These are phyloP conservation scores for Clupea harengus DNA, from an alignment of 2,113 vertebrate species.

Conservation along the genomic window DNA sequence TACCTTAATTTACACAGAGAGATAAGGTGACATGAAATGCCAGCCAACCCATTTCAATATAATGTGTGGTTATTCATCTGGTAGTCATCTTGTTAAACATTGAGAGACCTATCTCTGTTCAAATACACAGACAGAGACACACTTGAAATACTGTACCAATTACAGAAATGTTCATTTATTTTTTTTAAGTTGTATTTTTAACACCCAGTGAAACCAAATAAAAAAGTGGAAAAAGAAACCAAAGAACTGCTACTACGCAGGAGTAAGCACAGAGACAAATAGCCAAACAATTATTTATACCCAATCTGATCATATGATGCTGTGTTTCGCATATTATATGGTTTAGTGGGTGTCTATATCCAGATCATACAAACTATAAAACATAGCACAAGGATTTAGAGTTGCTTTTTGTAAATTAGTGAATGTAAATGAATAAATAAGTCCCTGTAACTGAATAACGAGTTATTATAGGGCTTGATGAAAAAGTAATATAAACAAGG, in stretches of 20 bases:
- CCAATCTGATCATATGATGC: background rate
- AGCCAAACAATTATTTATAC: background rate
- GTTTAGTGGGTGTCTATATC: background rate
- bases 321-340: background rate
- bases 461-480: background rate
- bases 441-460: background rate
- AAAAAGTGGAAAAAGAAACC: background rate
- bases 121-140: background rate
- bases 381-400: background rate
- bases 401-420: background rate
- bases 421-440: background rate
- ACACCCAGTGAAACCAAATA: background rate
- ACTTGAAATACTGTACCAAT: background rate
- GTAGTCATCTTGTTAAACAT: background rate
- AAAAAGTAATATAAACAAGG: background rate
- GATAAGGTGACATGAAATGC: background rate
- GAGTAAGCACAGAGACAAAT: background rate
- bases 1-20: background rate
- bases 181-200: background rate
- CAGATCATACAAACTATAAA: background rate
- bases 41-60: background rate
- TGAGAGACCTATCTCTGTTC: background rate
- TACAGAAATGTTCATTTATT: background rate
- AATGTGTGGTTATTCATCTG: background rate
- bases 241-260: background rate